Evolutionary conservation across 1,140 invertebrate genomes (phyloP), one percentile per base, ranked within the genome.

Genomic region (Dolichoris vasculosae): DNA sequence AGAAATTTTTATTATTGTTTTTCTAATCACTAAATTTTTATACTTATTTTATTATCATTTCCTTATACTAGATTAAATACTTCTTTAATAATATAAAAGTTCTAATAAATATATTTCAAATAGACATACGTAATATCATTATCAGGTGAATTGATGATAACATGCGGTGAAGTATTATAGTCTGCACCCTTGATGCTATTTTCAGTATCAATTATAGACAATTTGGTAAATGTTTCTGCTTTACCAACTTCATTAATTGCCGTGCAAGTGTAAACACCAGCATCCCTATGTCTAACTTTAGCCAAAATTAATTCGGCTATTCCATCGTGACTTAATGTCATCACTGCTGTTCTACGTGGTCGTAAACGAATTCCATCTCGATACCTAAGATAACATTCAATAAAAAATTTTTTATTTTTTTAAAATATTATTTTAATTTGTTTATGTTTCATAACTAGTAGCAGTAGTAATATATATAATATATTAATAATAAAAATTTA

Each of bases 191-290:
- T 83, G 4, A 78, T 13, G 35, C 26, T 20, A n/a, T 91, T 90
- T 32, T 88, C 86, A n/a, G 84, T 76, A 4, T 80, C 89, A 75
- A 94, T 90, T 3, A 98, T 95, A 51, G 94, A 91, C 13, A 98
- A 95, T 59, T 95, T 95, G 26, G 96, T 96, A 20, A 94, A 95
- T 8, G 95, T 97, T 88, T 97, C 96, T 8, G 95, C 94, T 89
- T 95, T 94, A 46, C 98, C 98, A 9, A 98, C 95, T 87, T 96
- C 96, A 92, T 99, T 99, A 13, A 95, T 95, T 3, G 98, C 98
- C 0, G 96, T 95, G 87, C 97, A 98, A 0, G 95, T 96, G 91
- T 99, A 99, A n/a, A 96, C 94, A 23, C 98, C 98, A 6, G 95
- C 95, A 91, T 99, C 98, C 38, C 95, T 91, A 2, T 89, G 73